These are phyloP conservation scores for Petrocephalus zakoni DNA, from an alignment of 2,113 vertebrate genomes.

Conservation along the genomic window DNA sequence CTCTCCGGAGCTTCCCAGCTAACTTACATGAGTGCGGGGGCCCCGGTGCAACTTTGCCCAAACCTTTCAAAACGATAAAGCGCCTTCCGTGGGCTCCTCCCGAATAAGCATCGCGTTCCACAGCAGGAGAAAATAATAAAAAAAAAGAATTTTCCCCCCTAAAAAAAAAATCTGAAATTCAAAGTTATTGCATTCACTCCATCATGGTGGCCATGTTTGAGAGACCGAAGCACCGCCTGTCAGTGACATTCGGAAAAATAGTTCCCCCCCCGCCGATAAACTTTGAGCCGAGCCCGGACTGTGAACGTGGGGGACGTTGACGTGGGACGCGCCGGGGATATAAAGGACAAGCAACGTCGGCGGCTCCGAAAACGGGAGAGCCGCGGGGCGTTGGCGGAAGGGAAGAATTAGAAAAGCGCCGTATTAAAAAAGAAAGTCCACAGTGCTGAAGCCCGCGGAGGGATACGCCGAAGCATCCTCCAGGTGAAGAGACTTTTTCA, in stretches of 20 bases:
- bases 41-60: conserved; percentile 51
- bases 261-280: conserved; percentile 39
- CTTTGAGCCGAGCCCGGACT: conserved; percentile 10
- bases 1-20: conserved; percentile 61
- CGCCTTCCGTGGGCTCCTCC: conserved; percentile 30
- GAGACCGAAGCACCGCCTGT: conserved; percentile 68
- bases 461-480: conserved; percentile 46
- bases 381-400: background rate
- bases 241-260: conserved; percentile 58
- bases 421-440: conserved; percentile 52
- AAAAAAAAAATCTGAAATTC: conserved; percentile 55
- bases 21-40: conserved; percentile 57
- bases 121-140: conserved; percentile 27
- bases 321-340: background rate
- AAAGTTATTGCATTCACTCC: conserved; percentile 71
- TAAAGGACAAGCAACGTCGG: background rate
- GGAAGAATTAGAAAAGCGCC: conserved; percentile 11
- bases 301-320: background rate
- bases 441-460: conserved; percentile 60
- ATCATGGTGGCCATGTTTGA: conserved; percentile 77
- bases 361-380: background rate
- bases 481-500: conserved; percentile 48
- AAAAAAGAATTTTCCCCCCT: conserved; percentile 35
- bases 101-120: conserved; percentile 47
- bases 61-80: conserved; percentile 41